Base-by-base conservation (phyloP, 2,113 vertebrate genomes). In the Solea senegalensis region DNA sequence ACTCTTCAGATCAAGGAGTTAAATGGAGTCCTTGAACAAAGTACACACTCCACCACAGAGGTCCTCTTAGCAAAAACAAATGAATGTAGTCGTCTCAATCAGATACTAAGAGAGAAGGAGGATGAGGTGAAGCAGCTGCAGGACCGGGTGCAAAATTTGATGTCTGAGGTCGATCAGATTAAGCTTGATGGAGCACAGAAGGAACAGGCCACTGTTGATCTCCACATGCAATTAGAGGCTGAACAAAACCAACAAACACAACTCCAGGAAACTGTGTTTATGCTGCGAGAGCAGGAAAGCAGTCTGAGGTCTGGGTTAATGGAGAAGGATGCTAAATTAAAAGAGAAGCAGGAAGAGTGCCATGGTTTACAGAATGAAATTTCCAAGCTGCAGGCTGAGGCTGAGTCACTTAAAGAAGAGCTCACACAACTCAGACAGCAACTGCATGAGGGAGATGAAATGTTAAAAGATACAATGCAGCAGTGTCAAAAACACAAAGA, bases 41-140 rank as follows among this genome's bases (percentile, higher is more conserved):
- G 89, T 78, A 80, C 91, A 21, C 86, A 82, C 63, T 93, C 91
- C 0, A 71, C 90, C 65, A 85, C 91, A 0, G 88, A 94, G 64
- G 85, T 86, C 14, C 73, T 96, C 75, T 72, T 87, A 43, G 90
- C 91, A 15, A 96, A 95, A 77, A 94, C 90, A 3, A 92, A 89
- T 12, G 92, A 96, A 44, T 96, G 91, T 60, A 67, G 61, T 66
- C 0, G 71, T 26, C 88, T 96, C 39, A 72, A 72, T 48, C 84
- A 83, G 72, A 62, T 85, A 39, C 90, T 97, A 14, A 71, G 41
- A 21, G 90, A 94, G 49, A 92, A 81, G 53, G 91, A 92, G 59
- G 88, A 93, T 51, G 51, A 74, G 0, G 21, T 82, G 12, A 72
- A 74, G 5, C 80, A 73, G n/a, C 88, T 94, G 65, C 86, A 80